phyloP scores from a whole-genome alignment of 2,888 invertebrate species.

The Biston betularia region DNA sequence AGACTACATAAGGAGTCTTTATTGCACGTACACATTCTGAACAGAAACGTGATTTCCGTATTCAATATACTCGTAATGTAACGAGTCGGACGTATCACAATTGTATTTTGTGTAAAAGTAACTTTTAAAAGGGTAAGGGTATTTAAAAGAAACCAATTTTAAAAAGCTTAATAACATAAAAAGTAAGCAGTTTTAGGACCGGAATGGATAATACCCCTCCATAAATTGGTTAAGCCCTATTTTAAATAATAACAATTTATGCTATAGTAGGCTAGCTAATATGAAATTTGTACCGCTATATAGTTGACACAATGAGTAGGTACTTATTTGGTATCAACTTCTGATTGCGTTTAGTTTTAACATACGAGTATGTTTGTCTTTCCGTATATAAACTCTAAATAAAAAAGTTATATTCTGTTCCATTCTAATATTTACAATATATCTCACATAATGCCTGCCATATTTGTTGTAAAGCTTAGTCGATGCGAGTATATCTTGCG shows the following conservation, averaged over 20 bases:
- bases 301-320: no score
- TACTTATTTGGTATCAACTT: no score
- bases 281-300: neutral
- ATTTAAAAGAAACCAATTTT: conserved; percentile 29
- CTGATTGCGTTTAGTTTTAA: no score
- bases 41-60: conserved; percentile 11
- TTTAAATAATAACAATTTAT: conserved; percentile 18
- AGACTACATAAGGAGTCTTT: neutral
- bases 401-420: no score
- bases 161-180: conserved; percentile 20
- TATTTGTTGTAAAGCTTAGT: conserved; percentile 13
- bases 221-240: conserved; percentile 32
- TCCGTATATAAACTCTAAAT: no score
- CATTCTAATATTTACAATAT: no score
- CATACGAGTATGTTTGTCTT: no score
- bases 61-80: neutral
- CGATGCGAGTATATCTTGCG: conserved; percentile 15
- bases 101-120: conserved; percentile 15
- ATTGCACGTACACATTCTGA: neutral
- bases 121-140: neutral
- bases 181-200: conserved; percentile 31
- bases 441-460: no score
- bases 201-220: conserved; percentile 14
- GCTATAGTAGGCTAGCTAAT: conserved; percentile 13
- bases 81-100: conserved; percentile 1